Evolutionary conservation across 2,797 vertebrate genomes (phyloP).

Genomic region (Pseudotriccus pelzelni): DNA sequence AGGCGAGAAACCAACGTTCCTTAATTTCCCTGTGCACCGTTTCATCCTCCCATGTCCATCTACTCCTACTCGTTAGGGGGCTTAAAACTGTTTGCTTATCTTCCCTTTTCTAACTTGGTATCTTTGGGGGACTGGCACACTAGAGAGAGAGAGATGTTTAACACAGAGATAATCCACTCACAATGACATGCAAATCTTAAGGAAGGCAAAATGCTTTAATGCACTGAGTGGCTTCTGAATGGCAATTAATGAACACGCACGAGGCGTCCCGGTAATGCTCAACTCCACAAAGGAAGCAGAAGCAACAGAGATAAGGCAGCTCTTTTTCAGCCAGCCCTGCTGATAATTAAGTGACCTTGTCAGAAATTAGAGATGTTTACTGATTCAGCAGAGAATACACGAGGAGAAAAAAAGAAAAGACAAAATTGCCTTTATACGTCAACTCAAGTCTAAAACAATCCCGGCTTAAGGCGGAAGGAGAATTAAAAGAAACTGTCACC

Average conservation of each 20-base stretch:
- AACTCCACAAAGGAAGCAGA: not conserved
- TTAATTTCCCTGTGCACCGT: not conserved
- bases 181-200: not conserved
- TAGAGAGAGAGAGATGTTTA: not conserved
- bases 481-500: not conserved
- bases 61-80: not conserved
- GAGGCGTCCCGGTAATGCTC: not conserved
- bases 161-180: conserved; percentile 22
- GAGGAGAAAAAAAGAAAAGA: not conserved
- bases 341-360: conserved; percentile 70
- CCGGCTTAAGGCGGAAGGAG: not conserved
- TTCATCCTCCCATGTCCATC: not conserved
- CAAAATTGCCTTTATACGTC: conserved; percentile 8
- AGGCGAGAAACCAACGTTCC: not conserved
- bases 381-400: conserved; percentile 29
- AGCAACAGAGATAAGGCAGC: conserved; percentile 7
- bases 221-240: not conserved
- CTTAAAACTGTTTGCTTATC: not conserved
- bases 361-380: conserved; percentile 68
- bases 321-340: not conserved
- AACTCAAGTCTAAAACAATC: not conserved
- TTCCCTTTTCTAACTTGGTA: not conserved
- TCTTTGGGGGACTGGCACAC: not conserved
- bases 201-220: not conserved
- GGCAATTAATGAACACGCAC: not conserved